Evolutionary conservation across 2,888 invertebrate genomes (phyloP).

Genomic region (Julus scanicus): DNA sequence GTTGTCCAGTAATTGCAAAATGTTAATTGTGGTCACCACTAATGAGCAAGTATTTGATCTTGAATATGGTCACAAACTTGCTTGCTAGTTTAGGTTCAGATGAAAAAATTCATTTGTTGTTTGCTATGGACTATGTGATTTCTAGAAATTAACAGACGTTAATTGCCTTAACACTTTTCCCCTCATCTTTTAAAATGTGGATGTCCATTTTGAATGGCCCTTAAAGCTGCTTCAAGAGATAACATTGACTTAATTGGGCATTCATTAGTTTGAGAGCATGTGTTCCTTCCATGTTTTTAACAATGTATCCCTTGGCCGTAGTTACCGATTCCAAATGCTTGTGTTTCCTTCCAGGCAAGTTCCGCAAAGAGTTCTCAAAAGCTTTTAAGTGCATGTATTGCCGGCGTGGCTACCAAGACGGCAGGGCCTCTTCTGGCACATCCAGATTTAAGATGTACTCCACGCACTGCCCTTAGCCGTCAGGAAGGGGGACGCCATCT

Average conservation of each 20-base stretch:
- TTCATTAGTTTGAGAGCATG: neutral
- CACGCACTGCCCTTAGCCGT: constrained; percentile 27
- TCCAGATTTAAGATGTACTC: constrained; percentile 54
- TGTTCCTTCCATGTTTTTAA: neutral
- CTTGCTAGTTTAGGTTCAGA: too few species aligned
- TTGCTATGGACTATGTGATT: too few species aligned
- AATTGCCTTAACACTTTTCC: too few species aligned
- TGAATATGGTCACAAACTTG: too few species aligned
- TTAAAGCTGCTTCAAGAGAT: neutral
- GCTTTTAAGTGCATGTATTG: constrained; percentile 72
- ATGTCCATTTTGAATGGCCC: too few species aligned
- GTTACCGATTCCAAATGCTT: constrained; percentile 22
- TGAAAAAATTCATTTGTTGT: too few species aligned
- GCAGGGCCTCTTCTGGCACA: constrained; percentile 24
- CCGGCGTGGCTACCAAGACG: constrained; percentile 53
- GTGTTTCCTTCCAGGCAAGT: constrained; percentile 75
- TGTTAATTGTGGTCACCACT: too few species aligned
- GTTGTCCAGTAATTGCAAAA: too few species aligned
- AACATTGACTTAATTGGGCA: neutral
- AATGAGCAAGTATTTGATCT: too few species aligned
- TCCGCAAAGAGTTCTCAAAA: constrained; percentile 77
- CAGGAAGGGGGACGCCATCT: constrained; percentile 24
- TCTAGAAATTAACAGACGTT: too few species aligned
- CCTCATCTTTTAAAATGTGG: too few species aligned
- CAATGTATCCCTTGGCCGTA: neutral